Evolutionary conservation across 2,113 vertebrate species (phyloP), one percentile per base, ranked within the genome.

Genomic region (Pseudopipra pipra): DNA sequence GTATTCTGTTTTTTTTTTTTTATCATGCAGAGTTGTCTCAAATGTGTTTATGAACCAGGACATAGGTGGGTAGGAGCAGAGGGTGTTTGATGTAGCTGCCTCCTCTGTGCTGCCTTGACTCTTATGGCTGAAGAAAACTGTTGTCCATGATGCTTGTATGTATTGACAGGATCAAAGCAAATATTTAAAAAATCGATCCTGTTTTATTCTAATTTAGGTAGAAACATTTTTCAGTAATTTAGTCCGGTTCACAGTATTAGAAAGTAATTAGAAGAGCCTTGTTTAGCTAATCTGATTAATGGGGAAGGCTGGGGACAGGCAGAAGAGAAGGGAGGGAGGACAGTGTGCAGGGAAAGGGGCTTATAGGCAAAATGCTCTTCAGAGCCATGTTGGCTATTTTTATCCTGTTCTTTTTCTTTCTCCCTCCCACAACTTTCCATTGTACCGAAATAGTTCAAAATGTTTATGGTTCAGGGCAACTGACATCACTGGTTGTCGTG

Each of bases 381-480:
- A 81, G 92, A 94, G 70, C 76, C 55, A 51, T 5, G 2, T 30
- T 71, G 63, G 55, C 33, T 96, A 93, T 97, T 95, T 95, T 96
- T 95, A 70, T 91, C 61, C 55, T 68, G 33, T 80, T 93, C 85
- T 95, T 91, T 88, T 96, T 93, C 75, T 93, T 93, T 93, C 90
- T 93, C 54, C 46, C 63, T 97, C 91, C 84, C 73, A 59, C 79
- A 94, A 94, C 75, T 96, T 97, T 94, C 95, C 92, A 78, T 82
- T 94, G 72, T 90, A 95, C 94, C 3, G 12, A 96, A 97, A 96
- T 96, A 97, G 95, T 94, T 93, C 72, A 95, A 95, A 91, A 95
- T 87, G 85, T 96, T 95, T 87, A 51, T 91, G 90, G 89, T 88
- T 93, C 67, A 79, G 82, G 81, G 82, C 80, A 90, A 31, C 88